These are phyloP conservation scores for Orientallactaga sibirica DNA, from an alignment of 2,797 vertebrate genomes.

Conservation along the genomic window DNA sequence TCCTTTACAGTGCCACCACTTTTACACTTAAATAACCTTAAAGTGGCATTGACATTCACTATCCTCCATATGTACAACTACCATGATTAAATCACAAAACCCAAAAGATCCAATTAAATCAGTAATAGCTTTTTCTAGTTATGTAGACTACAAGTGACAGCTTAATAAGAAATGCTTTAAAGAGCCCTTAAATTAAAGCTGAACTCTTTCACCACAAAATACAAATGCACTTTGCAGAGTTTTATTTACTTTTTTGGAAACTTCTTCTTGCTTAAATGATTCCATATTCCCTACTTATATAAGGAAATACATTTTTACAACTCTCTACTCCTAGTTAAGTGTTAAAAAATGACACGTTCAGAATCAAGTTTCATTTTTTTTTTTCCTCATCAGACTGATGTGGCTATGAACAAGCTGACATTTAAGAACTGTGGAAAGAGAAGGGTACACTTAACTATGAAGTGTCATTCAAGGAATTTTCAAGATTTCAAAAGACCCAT, in stretches of 20 bases:
- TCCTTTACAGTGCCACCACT: background rate
- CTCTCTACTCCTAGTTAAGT: slow-evolving; percentile 61
- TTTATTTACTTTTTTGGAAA: slow-evolving; percentile 60
- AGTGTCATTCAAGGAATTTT: background rate
- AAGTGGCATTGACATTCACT: background rate
- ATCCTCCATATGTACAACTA: slow-evolving; percentile 35
- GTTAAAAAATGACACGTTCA: slow-evolving; percentile 75
- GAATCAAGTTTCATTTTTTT: slow-evolving; percentile 68
- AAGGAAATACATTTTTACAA: slow-evolving; percentile 74
- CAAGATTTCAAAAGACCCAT: background rate
- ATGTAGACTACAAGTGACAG: slow-evolving; percentile 72
- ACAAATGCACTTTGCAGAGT: slow-evolving; percentile 58
- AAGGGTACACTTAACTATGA: background rate
- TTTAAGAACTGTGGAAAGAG: slow-evolving; percentile 60
- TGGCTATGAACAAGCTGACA: slow-evolving; percentile 68
- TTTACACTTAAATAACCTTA: background rate
- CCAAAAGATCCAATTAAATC: slow-evolving; percentile 82
- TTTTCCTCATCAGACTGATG: slow-evolving; percentile 73
- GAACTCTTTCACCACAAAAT: slow-evolving; percentile 72
- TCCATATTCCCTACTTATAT: slow-evolving; percentile 65
- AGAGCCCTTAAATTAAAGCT: slow-evolving; percentile 79
- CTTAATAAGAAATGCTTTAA: slow-evolving; percentile 82
- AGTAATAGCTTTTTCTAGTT: slow-evolving; percentile 81
- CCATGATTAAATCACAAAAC: slow-evolving; percentile 70
- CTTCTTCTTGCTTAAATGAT: slow-evolving; percentile 57